Evolutionary conservation across 2,888 invertebrate species (phyloP).

Genomic region (Xanthorhoe designata): DNA sequence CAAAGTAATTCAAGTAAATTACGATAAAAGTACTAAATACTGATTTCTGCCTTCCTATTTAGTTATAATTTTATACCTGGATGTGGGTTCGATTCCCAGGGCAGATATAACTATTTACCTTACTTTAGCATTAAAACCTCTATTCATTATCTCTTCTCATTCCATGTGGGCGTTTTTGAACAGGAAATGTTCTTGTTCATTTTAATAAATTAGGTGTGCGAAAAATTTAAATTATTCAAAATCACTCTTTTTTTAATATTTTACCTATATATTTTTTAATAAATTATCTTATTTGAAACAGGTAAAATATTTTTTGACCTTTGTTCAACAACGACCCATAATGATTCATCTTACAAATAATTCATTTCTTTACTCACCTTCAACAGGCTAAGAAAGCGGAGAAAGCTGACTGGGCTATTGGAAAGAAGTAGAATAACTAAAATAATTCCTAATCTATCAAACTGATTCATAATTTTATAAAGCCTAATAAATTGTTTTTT

Average conservation of each 20-base stretch:
- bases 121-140: constrained; percentile 10
- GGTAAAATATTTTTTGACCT: background rate
- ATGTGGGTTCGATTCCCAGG: constrained; percentile 39
- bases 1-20: background rate
- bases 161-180: background rate
- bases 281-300: background rate
- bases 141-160: constrained; percentile 5
- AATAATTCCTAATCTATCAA: constrained; percentile 51
- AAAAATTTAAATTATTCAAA: background rate
- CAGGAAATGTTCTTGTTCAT: background rate
- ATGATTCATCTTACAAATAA: constrained; percentile 39
- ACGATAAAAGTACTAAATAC: constrained; percentile 17
- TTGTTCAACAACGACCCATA: constrained; percentile 15
- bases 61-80: background rate
- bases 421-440: constrained; percentile 84
- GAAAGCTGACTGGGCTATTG: constrained; percentile 89
- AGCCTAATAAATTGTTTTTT: constrained; percentile 65
- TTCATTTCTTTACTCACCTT: constrained; percentile 59
- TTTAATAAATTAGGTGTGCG: background rate
- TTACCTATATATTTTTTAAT: too few species aligned
- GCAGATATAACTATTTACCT: constrained; percentile 9
- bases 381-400: constrained; percentile 92
- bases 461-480: constrained; percentile 66
- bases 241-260: background rate
- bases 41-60: constrained; percentile 1